Conservation (phyloP, 2,113 vertebrate species). For the Morone saxatilis region DNA sequence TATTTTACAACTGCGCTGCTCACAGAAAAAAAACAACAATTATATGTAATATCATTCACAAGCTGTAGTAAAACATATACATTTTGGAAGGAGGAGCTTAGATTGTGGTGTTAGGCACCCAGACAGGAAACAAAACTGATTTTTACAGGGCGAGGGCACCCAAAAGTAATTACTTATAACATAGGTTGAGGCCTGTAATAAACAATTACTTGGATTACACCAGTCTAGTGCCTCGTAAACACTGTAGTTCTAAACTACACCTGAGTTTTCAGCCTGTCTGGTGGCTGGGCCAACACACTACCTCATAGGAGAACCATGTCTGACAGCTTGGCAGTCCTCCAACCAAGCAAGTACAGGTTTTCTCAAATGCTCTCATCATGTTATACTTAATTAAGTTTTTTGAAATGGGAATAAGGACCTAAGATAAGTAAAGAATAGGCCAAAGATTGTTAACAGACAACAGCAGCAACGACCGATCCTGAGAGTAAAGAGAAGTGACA, state of each 20-base stretch:
- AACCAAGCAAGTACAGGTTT: constrained; percentile 30
- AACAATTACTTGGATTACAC: constrained; percentile 81
- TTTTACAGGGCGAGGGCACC: constrained; percentile 76
- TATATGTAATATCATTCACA: constrained; percentile 71
- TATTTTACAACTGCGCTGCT: constrained; percentile 73
- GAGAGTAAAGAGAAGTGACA: constrained; percentile 24
- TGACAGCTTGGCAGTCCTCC: constrained; percentile 52
- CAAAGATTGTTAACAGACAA: constrained; percentile 32
- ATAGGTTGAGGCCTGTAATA: constrained; percentile 69
- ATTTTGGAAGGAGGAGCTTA: constrained; percentile 60
- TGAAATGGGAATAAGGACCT: not conserved
- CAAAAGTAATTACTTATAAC: constrained; percentile 72
- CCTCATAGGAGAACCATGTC: constrained; percentile 65
- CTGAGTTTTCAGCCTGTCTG: constrained; percentile 71
- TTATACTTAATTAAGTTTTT: constrained; percentile 24
- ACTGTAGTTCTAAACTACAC: constrained; percentile 67
- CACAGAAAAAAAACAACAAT: constrained; percentile 65
- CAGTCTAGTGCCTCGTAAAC: constrained; percentile 74
- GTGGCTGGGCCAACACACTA: constrained; percentile 46
- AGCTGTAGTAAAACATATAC: constrained; percentile 56
- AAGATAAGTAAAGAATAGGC: not conserved
- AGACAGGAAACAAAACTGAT: constrained; percentile 75
- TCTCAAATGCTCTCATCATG: constrained; percentile 22
- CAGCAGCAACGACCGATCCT: not conserved
- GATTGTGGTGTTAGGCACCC: constrained; percentile 57